Base-by-base conservation (phyloP, 64 coral and sea anemone species). In the Platygyra sinensis region DNA sequence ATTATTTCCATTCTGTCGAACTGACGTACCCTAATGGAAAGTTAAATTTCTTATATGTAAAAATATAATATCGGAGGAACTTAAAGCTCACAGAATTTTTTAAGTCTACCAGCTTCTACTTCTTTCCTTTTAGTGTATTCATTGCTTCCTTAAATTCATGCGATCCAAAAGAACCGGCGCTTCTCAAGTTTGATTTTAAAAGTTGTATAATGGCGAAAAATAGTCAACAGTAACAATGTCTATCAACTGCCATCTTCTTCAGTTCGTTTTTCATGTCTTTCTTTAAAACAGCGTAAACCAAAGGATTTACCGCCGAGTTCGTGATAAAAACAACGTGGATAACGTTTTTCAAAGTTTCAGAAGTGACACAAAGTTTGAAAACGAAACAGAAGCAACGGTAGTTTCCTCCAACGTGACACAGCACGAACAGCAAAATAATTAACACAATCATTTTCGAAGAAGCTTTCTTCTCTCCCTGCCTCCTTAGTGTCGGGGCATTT, bases 341-440 rank as follows among this genome's bases (percentile, higher is more conserved):
- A 17, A 20, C 55, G 1, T 62, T 38, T 18, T 12, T 20, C 30
- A 82, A 38, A 36, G 1, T 17, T 0, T 39, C 30, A 36, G 57
- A 30, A 5, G 62, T 30, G 16, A 10, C 30, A 15, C 79, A 82
- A 18, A 62, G 13, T 19, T 82, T 82, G 25, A 82, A 82, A 17
- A 82, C 30, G 14, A 20, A 62, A 29, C 79, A 82, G 22, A 82
- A 82, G 19, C 79, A 82, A 20, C 59, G 31, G 59, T 62, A 62
- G 30, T 82, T 82, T 62, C 29, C 59, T 62, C 57, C 79, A 10
- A 82, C 18, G 25, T 82, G 79, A 28, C 79, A 82, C 55, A 82
- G 15, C 33, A 82, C 59, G 59, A 82, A 82, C 19, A 82, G 17
- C 57, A 30, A 24, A 82, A 82, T 82, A 62, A 82, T 63, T 10